Base-by-base conservation (phyloP, 2,113 vertebrate species). In the Podarcis cretensis region DNA sequence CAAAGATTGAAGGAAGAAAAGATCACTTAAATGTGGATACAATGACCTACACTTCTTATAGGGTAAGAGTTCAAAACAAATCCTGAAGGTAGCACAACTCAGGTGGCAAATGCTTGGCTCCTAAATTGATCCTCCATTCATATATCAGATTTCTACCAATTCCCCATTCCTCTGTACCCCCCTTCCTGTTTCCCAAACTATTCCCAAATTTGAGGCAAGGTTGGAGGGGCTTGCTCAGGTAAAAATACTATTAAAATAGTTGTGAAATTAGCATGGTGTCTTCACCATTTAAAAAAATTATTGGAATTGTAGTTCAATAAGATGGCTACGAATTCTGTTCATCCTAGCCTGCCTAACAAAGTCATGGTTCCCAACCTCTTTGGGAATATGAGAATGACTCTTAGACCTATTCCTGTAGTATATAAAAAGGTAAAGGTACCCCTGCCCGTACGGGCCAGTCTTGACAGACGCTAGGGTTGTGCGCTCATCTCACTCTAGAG, bases 31-130 rank as follows among this genome's bases (percentile, higher is more conserved):
- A 96, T 59, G 95, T 99, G 85, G 99, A 99, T 91, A 97, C 97
- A 0, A 97, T 99, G 88, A 97, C 98, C 27, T 99, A 98, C 91
- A 98, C 98, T 86, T 98, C 98, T 68, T 99, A 99, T 93, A 98
- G 98, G 98, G 99, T 99, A 97, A 91, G 68, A 75, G 0, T 0
- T 83, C 0, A 0, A 86, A 84, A 85, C 30, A 0, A 3, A 91
- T 90, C 32, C 30, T 48, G 54, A 30, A 83, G n/a, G 57, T 2
- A 83, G 21, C 25, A 37, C 13, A 14, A 35, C 7, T 81, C 9
- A 27, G 40, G n/a, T 57, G 69, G 1, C 30, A 71, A 71, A 71
- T 27, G 69, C 69, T 30, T 77, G 37, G 37, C 40, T 77, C 75
- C 75, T 77, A 43, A 73, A 40, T 27, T 77, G 75, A 6, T 40